Percentiles rank a stretch among this genome's conserved stretches.
Conservation (phyloP, 92 coral and sea anemone genomes). For the Epizoanthus illoricatus region DNA sequence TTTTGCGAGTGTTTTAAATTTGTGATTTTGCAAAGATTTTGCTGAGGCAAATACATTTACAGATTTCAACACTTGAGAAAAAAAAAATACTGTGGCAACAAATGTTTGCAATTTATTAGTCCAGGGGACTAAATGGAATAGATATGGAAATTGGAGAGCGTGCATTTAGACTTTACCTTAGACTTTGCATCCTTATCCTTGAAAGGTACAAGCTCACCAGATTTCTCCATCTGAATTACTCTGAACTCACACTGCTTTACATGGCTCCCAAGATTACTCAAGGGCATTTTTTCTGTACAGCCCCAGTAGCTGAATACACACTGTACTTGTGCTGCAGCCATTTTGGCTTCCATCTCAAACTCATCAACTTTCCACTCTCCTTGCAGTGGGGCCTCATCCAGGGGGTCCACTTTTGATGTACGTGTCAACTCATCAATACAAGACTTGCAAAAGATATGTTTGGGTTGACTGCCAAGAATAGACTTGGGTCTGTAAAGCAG, state of each 20-base stretch:
- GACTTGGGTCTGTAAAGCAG: constrained; percentile 84
- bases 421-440: constrained; percentile 91
- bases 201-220: constrained; percentile 68
- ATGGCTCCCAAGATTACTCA: constrained; percentile 83
- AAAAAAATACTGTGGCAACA: too few relatives aligned
- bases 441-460: constrained; percentile 85
- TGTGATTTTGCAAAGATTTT: too few relatives aligned
- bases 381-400: constrained; percentile 64
- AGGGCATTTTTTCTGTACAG: constrained; percentile 62
- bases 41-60: too few relatives aligned
- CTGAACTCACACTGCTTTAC: constrained; percentile 73
- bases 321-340: constrained; percentile 54
- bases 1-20: too few relatives aligned
- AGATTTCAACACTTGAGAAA: too few relatives aligned
- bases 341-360: constrained; percentile 60
- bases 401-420: constrained; percentile 90
- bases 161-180: constrained; percentile 56
- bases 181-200: constrained; percentile 71
- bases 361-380: constrained; percentile 87
- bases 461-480: constrained; percentile 63
- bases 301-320: constrained; percentile 85
- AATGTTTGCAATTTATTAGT: too few relatives aligned
- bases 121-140: too few relatives aligned
- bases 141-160: too few relatives aligned
- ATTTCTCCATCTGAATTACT: constrained; percentile 75